These are phyloP conservation scores for Brachyalestes nurse DNA, from an alignment of 2,797 vertebrate species.

Conservation along the genomic window DNA sequence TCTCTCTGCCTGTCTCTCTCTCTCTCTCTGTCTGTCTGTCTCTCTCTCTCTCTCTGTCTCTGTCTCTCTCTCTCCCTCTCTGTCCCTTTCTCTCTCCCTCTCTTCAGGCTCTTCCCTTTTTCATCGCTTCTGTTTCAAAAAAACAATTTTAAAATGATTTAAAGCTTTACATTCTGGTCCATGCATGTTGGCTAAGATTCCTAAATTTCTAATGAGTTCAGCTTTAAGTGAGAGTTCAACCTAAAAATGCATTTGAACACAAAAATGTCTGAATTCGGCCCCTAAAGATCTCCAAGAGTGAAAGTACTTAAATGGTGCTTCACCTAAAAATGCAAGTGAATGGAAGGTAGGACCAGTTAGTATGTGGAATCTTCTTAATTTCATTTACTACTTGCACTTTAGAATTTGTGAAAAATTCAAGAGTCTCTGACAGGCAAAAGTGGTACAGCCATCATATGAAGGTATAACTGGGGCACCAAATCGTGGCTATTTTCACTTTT, in stretches of 20 bases:
- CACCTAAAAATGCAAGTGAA: background rate
- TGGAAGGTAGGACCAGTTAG: background rate
- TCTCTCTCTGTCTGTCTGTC: no score
- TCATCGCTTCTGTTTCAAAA: background rate
- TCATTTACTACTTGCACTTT: background rate
- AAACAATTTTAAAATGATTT: background rate
- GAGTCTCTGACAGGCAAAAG: background rate
- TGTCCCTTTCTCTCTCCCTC: no score
- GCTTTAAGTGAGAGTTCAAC: background rate
- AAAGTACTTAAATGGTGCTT: background rate
- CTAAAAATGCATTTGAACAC: constrained; percentile 12
- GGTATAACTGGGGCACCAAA: background rate
- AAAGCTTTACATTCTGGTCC: background rate
- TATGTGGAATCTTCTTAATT: background rate
- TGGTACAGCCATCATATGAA: background rate
- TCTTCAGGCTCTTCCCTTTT: background rate
- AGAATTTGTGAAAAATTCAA: background rate
- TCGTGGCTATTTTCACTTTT: background rate
- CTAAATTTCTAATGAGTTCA: background rate
- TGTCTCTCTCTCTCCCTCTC: background rate
- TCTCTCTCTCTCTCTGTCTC: background rate
- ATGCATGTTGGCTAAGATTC: background rate
- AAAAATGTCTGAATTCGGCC: constrained; percentile 34
- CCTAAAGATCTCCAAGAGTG: background rate
- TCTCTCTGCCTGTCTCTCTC: no score